phyloP scores from a whole-genome alignment of 2,797 vertebrate genomes.

The Melanotaenia maccullochi region DNA sequence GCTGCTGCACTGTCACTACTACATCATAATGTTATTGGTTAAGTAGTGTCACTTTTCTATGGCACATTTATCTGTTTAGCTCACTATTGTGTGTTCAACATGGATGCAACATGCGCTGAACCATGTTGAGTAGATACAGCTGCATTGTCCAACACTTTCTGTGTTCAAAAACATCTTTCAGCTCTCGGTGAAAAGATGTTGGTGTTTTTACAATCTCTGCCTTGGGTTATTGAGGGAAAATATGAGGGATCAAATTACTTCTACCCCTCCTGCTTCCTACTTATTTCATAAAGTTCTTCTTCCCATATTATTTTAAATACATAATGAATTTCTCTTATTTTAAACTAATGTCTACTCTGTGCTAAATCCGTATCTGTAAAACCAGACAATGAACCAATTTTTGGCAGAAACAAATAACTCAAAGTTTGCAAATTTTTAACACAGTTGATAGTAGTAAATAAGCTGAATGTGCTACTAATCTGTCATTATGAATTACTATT shows the following conservation, averaged over 20 bases:
- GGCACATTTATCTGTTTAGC: constrained; percentile 58
- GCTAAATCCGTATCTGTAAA: constrained; percentile 22
- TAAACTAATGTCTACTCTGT: constrained; percentile 23
- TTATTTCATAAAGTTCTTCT: constrained; percentile 43
- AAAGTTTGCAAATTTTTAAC: constrained; percentile 24
- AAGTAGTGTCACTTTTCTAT: constrained; percentile 39
- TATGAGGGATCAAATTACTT: constrained; percentile 40
- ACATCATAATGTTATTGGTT: constrained; percentile 41
- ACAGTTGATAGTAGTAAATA: constrained; percentile 16
- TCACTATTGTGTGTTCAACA: constrained; percentile 69
- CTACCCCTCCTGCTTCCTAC: constrained; percentile 53
- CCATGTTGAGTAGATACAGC: constrained; percentile 42
- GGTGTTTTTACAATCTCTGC: constrained; percentile 89
- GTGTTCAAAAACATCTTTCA: constrained; percentile 79
- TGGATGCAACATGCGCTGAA: constrained; percentile 64
- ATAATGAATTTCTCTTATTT: constrained; percentile 35
- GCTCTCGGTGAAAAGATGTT: constrained; percentile 78
- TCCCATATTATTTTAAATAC: constrained; percentile 34
- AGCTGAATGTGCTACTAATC: constrained; percentile 7
- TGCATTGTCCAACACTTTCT: constrained; percentile 63
- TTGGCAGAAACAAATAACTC: constrained; percentile 28
- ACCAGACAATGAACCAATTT: constrained; percentile 17
- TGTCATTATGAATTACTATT: neutral
- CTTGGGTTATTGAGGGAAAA: constrained; percentile 73
- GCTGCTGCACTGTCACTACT: constrained; percentile 57